A percentile compares a stretch with the other conserved stretches of the same genome.
Evolutionary conservation across 1,140 invertebrate genomes (phyloP).

Genomic region (Hyles vespertilio): DNA sequence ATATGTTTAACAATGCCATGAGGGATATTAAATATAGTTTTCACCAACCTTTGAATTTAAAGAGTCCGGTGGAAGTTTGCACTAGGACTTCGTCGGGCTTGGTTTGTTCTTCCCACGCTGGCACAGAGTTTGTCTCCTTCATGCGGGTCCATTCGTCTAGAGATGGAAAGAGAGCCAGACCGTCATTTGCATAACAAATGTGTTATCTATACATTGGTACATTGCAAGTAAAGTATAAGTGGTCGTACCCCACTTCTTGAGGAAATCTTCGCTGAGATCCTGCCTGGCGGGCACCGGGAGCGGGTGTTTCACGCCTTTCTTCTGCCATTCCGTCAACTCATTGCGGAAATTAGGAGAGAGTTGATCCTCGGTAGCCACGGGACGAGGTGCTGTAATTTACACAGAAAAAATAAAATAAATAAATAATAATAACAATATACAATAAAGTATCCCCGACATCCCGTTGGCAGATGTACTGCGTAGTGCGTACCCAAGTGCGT

Average conservation of each 20-base stretch:
- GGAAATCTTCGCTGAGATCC: conserved; percentile 81
- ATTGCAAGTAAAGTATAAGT: not conserved
- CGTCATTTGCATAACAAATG: too few species aligned
- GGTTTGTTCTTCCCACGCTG: conserved; percentile 67
- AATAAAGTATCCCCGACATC: too few species aligned
- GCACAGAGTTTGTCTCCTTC: conserved; percentile 75
- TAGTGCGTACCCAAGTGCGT: too few species aligned
- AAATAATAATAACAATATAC: too few species aligned
- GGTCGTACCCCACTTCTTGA: conserved; percentile 78
- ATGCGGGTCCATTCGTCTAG: conserved; percentile 81
- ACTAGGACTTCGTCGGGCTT: conserved; percentile 82
- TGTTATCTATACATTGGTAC: not conserved
- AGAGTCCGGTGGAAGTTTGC: conserved; percentile 87
- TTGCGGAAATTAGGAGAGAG: conserved; percentile 86
- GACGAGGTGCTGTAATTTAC: conserved; percentile 28
- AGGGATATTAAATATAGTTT: not conserved
- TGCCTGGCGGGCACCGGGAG: conserved; percentile 75
- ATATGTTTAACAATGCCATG: too few species aligned
- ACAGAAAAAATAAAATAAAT: too few species aligned
- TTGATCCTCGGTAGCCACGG: conserved; percentile 78
- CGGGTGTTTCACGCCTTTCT: conserved; percentile 76
- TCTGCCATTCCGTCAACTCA: conserved; percentile 90
- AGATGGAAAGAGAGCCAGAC: conserved; percentile 11
- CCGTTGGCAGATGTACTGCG: too few species aligned
- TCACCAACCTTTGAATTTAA: conserved; percentile 82